Conservation (phyloP, 1,140 invertebrate species). For the Pissodes strobi region DNA sequence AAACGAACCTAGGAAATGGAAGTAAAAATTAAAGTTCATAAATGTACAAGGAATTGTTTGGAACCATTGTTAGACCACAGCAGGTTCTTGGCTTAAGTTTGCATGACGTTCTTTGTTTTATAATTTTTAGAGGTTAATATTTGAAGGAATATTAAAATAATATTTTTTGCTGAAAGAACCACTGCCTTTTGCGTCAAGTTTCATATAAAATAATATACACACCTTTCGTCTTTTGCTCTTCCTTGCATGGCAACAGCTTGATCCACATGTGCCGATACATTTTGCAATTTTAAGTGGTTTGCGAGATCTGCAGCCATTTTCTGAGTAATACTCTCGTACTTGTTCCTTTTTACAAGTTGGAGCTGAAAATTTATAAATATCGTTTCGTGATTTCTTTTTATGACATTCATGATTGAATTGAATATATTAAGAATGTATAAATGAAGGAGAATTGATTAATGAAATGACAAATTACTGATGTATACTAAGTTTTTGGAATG, state of each 20-base stretch:
- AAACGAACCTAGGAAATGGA: constrained; percentile 75
- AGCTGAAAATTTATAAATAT: constrained; percentile 58
- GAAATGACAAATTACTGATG: no score
- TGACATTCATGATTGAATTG: no score
- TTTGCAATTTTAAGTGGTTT: constrained; percentile 88
- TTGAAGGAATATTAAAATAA: background rate
- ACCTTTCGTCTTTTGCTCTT: constrained; percentile 92
- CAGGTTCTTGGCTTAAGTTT: no score
- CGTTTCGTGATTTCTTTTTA: no score
- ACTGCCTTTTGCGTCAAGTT: background rate
- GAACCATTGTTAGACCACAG: no score
- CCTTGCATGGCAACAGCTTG: constrained; percentile 77
- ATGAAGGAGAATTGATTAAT: background rate
- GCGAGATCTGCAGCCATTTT: constrained; percentile 85
- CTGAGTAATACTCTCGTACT: constrained; percentile 85
- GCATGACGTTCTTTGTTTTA: no score
- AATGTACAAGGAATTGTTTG: no score
- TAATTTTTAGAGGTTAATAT: no score
- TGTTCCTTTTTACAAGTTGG: constrained; percentile 88
- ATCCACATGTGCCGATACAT: constrained; percentile 70
- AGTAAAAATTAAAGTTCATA: background rate
- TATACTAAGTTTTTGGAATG: no score
- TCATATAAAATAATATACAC: constrained; percentile 36
- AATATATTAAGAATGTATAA: background rate
- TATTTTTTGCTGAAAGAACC: background rate